A percentile compares a stretch with the other conserved stretches of the same genome.
Evolutionary conservation across 2,888 invertebrate species (phyloP).

Genomic region (Sesamia inferens): DNA sequence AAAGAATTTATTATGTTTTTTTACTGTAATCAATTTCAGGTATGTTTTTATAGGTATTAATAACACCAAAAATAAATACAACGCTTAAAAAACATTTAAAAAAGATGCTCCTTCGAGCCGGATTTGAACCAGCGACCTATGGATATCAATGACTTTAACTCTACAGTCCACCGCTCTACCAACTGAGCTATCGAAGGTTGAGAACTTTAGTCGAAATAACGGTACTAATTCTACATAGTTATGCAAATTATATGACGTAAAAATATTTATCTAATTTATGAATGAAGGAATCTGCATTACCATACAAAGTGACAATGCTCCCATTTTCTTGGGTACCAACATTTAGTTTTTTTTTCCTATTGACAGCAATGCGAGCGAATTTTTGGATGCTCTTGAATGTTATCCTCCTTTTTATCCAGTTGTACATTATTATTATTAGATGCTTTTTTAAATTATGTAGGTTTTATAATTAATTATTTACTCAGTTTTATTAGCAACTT

Average conservation of each 20-base stretch:
- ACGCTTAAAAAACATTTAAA: slow-evolving; percentile 22
- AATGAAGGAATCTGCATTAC: too few species aligned
- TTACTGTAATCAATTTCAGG: accelerated
- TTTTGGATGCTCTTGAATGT: too few species aligned
- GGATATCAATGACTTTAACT: slow-evolving; percentile 81
- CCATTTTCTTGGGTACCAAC: too few species aligned
- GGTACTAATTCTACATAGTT: background rate
- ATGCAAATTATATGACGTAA: slow-evolving; percentile 16
- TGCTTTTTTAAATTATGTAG: too few species aligned
- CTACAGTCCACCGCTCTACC: slow-evolving; percentile 91
- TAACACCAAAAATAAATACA: too few species aligned
- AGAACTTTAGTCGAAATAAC: background rate
- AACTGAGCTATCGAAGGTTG: slow-evolving; percentile 90
- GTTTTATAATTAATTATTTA: too few species aligned
- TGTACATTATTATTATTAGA: too few species aligned
- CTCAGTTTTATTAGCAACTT: too few species aligned
- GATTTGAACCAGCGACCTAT: slow-evolving; percentile 93
- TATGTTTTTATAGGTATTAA: background rate
- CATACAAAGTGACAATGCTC: too few species aligned
- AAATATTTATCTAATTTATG: background rate
- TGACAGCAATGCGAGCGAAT: too few species aligned
- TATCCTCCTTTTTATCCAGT: too few species aligned
- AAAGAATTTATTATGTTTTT: accelerated
- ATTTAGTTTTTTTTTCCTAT: too few species aligned
- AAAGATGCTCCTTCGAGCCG: slow-evolving; percentile 90